A percentile compares a stretch with the other conserved stretches of the same genome.
Conservation (phyloP, 2,113 vertebrate genomes). For the Gasterosteus nipponicus region DNA sequence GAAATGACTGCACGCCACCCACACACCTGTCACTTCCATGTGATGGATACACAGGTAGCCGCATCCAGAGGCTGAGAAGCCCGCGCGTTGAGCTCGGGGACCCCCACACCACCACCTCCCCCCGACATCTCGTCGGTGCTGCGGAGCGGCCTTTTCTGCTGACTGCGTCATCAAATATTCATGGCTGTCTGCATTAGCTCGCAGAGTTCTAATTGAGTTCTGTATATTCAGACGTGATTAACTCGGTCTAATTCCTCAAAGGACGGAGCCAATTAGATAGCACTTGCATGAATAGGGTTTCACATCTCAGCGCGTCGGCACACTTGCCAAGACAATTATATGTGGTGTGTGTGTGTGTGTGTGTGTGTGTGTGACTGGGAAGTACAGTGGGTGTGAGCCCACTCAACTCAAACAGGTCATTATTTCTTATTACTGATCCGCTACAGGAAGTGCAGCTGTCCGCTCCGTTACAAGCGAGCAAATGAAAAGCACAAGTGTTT, state of each 20-base stretch:
- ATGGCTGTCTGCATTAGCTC: slow-evolving; percentile 79
- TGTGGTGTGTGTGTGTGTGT: slow-evolving; percentile 60
- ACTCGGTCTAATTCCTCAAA: slow-evolving; percentile 82
- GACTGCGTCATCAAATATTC: slow-evolving; percentile 76
- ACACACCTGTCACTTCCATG: slow-evolving; percentile 60
- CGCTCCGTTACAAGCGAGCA: slow-evolving; percentile 37
- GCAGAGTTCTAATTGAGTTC: slow-evolving; percentile 81
- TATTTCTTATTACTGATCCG: slow-evolving; percentile 67
- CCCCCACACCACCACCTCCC: background rate
- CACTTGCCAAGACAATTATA: slow-evolving; percentile 70
- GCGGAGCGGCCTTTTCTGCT: slow-evolving; percentile 57
- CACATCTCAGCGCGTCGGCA: slow-evolving; percentile 67
- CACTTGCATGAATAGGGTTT: slow-evolving; percentile 78
- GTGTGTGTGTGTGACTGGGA: slow-evolving; percentile 63
- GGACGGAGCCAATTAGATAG: slow-evolving; percentile 80
- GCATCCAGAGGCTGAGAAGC: slow-evolving; percentile 50
- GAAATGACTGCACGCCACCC: slow-evolving; percentile 61
- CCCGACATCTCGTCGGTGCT: background rate
- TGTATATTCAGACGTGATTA: slow-evolving; percentile 82
- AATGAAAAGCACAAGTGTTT: slow-evolving; percentile 40
- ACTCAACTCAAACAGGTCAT: slow-evolving; percentile 64
- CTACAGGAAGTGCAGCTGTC: slow-evolving; percentile 49
- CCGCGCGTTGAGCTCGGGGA: slow-evolving; percentile 39
- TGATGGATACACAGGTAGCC: slow-evolving; percentile 71
- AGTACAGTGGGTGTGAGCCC: slow-evolving; percentile 61